Evolutionary conservation across 2,113 vertebrate genomes (phyloP).

Genomic region (Aptenodytes patagonicus): DNA sequence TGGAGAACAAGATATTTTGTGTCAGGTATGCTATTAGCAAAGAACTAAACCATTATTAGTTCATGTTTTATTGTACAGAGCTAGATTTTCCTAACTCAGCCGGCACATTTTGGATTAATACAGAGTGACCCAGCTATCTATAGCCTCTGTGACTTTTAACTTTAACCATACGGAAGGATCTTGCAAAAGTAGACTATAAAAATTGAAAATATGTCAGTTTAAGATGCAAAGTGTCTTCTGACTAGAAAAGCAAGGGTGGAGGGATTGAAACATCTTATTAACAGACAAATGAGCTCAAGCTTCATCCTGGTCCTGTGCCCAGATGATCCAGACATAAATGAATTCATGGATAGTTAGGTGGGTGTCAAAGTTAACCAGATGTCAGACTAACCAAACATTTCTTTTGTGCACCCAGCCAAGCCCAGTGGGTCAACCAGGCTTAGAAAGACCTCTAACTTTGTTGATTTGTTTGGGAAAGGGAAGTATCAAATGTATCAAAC

Average conservation of each 20-base stretch:
- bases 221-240: constrained; percentile 11
- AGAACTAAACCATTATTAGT: background rate
- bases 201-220: constrained; percentile 30
- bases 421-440: background rate
- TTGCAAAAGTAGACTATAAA: constrained; percentile 34
- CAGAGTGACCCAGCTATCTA: constrained; percentile 6
- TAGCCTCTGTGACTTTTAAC: constrained; percentile 40
- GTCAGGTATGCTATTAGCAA: constrained; percentile 28
- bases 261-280: constrained; percentile 16
- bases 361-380: constrained; percentile 2
- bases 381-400: background rate
- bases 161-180: constrained; percentile 45
- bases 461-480: background rate
- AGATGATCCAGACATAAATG: constrained; percentile 13
- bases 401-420: background rate
- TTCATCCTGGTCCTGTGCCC: constrained; percentile 19
- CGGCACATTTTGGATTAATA: background rate
- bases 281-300: background rate
- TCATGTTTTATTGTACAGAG: background rate
- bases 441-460: background rate
- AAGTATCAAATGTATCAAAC: background rate
- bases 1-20: constrained; percentile 26
- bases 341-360: background rate
- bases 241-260: constrained; percentile 23
- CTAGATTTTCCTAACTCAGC: background rate